A percentile compares a stretch with the other conserved stretches of the same genome.
Conservation (phyloP, 2,888 invertebrate species). For the Erebia aethiops region DNA sequence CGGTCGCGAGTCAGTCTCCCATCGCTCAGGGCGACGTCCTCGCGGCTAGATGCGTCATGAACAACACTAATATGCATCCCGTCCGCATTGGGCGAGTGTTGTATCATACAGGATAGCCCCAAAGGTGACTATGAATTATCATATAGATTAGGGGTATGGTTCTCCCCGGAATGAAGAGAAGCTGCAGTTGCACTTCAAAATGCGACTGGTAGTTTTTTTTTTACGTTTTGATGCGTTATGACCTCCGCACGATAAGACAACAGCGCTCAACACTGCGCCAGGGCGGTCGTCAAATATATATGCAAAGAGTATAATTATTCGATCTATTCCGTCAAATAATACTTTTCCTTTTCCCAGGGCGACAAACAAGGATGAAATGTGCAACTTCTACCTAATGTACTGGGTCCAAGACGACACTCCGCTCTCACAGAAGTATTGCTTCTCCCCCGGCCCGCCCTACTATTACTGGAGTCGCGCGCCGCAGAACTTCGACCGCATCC, state of each 20-base stretch:
- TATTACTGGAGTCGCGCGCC: constrained; percentile 90
- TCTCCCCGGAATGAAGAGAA: no score
- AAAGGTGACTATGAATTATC: no score
- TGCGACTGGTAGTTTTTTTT: no score
- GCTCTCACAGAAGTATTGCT: constrained; percentile 91
- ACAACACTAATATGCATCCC: no score
- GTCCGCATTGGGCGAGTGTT: no score
- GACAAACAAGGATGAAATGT: constrained; percentile 96
- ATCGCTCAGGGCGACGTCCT: constrained; percentile 88
- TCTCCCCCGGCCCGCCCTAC: constrained; percentile 91
- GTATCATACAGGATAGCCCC: no score
- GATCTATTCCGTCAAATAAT: background rate
- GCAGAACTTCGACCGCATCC: constrained; percentile 88
- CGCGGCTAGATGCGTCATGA: constrained; percentile 97
- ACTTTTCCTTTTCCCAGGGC: constrained; percentile 77
- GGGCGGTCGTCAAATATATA: no score
- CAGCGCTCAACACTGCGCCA: constrained; percentile 48
- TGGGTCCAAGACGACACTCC: constrained; percentile 91
- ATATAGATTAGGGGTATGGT: no score
- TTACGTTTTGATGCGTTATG: no score
- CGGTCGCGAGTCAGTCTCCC: constrained; percentile 85
- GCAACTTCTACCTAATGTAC: constrained; percentile 97
- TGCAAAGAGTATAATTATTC: no score
- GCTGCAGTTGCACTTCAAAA: no score
- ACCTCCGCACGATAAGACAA: constrained; percentile 62